A percentile compares a stretch with the other conserved stretches of the same genome.
Evolutionary conservation across 2,113 vertebrate genomes (phyloP).

Genomic region (Vulpes vulpes): DNA sequence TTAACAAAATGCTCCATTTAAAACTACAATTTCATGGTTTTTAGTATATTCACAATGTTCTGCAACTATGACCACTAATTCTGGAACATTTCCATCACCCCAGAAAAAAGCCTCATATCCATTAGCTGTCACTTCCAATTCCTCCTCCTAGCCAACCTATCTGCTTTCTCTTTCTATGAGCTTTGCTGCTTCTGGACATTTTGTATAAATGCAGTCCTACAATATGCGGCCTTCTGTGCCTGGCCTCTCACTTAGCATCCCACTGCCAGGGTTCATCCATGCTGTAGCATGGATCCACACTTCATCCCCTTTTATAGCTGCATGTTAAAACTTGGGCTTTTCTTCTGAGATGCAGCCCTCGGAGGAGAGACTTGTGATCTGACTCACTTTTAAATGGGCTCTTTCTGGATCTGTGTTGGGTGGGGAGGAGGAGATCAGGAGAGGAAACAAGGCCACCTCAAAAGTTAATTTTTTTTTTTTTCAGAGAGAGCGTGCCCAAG

Average conservation of each 20-base stretch:
- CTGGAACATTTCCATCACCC: neutral
- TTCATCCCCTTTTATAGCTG: neutral
- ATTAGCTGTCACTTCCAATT: neutral
- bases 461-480: neutral
- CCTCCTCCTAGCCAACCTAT: neutral
- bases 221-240: neutral
- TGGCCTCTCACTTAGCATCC: neutral
- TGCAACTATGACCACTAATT: constrained; percentile 18
- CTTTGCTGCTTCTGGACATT: neutral
- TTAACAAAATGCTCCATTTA: neutral
- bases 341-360: neutral
- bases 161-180: neutral
- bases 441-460: neutral
- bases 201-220: neutral
- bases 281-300: too few species aligned
- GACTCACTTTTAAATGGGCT: neutral
- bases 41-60: neutral
- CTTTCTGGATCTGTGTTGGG: neutral
- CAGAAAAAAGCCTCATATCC: neutral
- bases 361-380: neutral
- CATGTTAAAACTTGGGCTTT: neutral
- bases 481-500: neutral
- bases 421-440: neutral
- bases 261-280: neutral
- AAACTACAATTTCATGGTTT: neutral